Percentiles rank a stretch among this genome's conserved stretches.
Evolutionary conservation across 2,888 invertebrate genomes (phyloP).

Genomic region (Rotaria sp.): DNA sequence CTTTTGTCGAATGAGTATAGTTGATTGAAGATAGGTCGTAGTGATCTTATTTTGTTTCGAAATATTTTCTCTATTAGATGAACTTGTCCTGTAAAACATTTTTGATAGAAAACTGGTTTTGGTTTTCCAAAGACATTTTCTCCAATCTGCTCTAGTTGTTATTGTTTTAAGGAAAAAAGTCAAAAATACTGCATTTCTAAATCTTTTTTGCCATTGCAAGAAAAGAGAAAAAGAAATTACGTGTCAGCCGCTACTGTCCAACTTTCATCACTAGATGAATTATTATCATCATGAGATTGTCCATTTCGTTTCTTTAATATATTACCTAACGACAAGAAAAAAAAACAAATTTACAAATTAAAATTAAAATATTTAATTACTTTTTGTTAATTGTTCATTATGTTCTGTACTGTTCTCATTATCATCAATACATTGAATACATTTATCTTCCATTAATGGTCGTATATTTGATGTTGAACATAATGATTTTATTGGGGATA

Average conservation of each 20-base stretch:
- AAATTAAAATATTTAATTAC: background rate
- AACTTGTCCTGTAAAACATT: no score
- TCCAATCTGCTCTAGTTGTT: no score
- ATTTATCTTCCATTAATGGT: constrained; percentile 25
- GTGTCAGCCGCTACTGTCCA: constrained; percentile 17
- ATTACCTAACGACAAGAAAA: background rate
- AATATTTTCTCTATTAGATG: no score
- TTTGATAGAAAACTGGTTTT: no score
- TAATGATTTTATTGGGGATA: background rate
- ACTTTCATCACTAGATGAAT: constrained; percentile 16
- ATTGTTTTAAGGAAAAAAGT: no score
- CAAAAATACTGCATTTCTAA: no score
- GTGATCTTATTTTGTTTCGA: no score
- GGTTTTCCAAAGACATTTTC: no score
- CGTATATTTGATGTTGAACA: background rate
- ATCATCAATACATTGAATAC: constrained; percentile 25
- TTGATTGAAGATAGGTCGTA: no score
- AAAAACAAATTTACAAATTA: background rate
- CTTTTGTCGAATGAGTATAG: no score
- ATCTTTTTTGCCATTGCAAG: no score
- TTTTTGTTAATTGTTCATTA: background rate
- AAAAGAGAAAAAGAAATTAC: background rate
- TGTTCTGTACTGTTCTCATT: constrained; percentile 17
- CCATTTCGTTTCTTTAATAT: background rate
- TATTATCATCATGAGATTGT: background rate